Evolutionary conservation across 2,113 vertebrate genomes (phyloP).

Genomic region (Aplodontia rufa): DNA sequence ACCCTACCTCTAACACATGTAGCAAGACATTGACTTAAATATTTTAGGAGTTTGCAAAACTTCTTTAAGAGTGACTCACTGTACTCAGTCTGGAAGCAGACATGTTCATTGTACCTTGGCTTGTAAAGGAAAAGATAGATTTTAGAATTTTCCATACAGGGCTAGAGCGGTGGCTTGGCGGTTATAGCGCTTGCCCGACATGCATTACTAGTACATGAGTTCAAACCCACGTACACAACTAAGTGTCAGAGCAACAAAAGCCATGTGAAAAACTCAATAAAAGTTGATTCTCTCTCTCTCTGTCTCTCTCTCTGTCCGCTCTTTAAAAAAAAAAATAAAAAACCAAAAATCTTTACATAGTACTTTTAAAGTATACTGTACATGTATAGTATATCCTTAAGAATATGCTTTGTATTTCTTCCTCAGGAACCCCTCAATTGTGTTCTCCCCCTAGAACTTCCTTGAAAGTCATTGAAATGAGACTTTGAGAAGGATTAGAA

Average conservation of each 20-base stretch:
- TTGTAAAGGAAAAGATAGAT: background rate
- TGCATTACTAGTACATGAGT: no score
- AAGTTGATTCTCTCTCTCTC: no score
- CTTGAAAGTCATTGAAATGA: background rate
- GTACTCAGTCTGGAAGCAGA: background rate
- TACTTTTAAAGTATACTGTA: background rate
- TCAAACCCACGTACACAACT: no score
- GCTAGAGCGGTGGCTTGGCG: no score
- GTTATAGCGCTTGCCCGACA: no score
- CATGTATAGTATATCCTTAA: background rate
- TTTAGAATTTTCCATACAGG: background rate
- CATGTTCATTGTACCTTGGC: background rate
- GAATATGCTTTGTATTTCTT: slow-evolving; percentile 3
- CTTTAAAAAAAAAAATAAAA: no score
- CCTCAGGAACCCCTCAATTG: background rate
- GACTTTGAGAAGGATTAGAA: background rate
- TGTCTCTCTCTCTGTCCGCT: no score
- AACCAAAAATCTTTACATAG: no score
- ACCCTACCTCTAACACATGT: rapidly evolving
- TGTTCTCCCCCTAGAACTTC: background rate
- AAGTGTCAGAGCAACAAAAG: no score
- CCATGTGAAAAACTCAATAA: no score
- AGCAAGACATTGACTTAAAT: background rate
- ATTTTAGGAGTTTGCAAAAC: background rate
- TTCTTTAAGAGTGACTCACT: background rate